Base-by-base conservation (phyloP, 2,113 vertebrate genomes). In the Rhagologus leucostigma region DNA sequence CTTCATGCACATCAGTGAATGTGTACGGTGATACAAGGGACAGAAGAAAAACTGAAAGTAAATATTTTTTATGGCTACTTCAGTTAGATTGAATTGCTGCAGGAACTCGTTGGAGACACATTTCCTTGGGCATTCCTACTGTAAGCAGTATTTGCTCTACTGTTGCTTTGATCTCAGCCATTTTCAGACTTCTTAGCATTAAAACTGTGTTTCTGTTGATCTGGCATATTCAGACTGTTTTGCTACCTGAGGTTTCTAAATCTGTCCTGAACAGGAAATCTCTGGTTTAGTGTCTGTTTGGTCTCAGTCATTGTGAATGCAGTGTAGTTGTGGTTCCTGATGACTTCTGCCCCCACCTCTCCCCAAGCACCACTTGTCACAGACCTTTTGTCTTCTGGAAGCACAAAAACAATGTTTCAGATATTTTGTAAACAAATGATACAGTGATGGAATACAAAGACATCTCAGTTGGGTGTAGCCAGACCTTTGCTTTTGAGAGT, bases 321-420 rank as follows among this genome's bases (percentile, higher is more conserved):
- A 84, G 92, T 68, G 90, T 84, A 76, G 88, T 63, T 83, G 91
- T 88, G 78, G 93, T 98, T 98, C 92, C 89, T 90, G 87, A 78
- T 46, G 82, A 56, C 93, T 97, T 96, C 94, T 96, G 96, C 83
- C 27, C 52, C 49, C 46, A 18, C 49, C 55, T 59, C 87, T 96
- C 29, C 90, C 91, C 33, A 42, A 90, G 89, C 93, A 96, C 94
- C 95, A 94, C 95, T 97, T 97, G 89, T 96, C 89, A 87, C 92
- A 93, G 71, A 76, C 9, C 92, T 96, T 95, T 98, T 98, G 97
- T 98, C 84, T 91, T 95, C 37, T 71, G 53, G 53, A 87, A n/a
- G 46, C 39, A 55, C 30, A 77, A 67, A 73, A 92, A 95, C 87
- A 91, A 80, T 87, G 88, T 93, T 92, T 71, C 21, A 21, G 53